Conservation (phyloP, 2,888 invertebrate species). For the Synanthedon formicaeformis region DNA sequence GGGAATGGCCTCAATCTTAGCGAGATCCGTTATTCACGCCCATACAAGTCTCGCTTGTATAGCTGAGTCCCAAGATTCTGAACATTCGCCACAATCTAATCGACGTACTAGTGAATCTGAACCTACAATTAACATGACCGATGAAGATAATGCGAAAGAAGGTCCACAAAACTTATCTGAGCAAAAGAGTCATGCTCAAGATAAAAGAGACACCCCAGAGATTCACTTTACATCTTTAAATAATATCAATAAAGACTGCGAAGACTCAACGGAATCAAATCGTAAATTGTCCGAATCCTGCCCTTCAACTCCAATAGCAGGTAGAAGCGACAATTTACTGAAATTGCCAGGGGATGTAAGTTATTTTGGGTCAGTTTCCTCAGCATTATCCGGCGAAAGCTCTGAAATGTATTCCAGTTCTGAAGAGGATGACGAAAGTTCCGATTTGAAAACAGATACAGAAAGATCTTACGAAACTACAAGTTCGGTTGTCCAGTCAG, state of each 20-base stretch:
- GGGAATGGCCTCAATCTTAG: conserved; percentile 76
- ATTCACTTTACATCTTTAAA: conserved; percentile 47
- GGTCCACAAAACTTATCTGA: conserved; percentile 9
- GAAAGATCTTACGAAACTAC: conserved; percentile 65
- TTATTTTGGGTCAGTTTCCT: conserved; percentile 54
- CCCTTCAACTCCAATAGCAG: conserved; percentile 48
- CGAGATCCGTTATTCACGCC: conserved; percentile 73
- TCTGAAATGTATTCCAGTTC: conserved; percentile 55
- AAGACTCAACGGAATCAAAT: conserved; percentile 6
- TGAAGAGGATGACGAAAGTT: conserved; percentile 60
- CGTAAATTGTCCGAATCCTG: conserved; percentile 58
- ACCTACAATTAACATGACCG: conserved; percentile 33
- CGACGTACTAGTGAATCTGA: conserved; percentile 56
- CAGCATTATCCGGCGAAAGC: conserved; percentile 55
- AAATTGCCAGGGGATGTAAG: conserved; percentile 43
- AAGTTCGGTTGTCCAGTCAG: conserved; percentile 69
- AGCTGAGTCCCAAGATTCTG: conserved; percentile 66
- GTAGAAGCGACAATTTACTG: conserved; percentile 43
- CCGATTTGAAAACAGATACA: conserved; percentile 57
- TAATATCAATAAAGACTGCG: conserved; percentile 36
- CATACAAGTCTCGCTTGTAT: conserved; percentile 72
- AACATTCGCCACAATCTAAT: conserved; percentile 49
- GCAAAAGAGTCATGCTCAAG: conserved; percentile 9
- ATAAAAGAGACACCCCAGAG: conserved; percentile 30
- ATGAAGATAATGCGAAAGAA: conserved; percentile 26